A percentile compares a stretch with the other conserved stretches of the same genome.
Conservation (phyloP, 1,140 invertebrate genomes). For the Helicoverpa armigera region DNA sequence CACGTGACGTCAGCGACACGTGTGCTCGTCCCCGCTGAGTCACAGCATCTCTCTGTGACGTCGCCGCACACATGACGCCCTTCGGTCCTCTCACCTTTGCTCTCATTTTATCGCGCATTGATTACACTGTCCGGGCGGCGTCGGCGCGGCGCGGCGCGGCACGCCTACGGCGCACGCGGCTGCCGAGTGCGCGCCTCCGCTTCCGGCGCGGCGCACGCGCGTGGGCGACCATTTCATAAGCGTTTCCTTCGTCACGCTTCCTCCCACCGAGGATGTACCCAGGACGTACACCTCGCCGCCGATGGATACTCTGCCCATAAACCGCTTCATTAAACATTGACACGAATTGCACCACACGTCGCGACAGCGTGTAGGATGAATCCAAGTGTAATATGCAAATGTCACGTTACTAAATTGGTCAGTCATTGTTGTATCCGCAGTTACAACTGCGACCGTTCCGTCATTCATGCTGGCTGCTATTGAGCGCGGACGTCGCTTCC, state of each 20-base stretch:
- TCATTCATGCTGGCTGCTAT: conserved; percentile 58
- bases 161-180: conserved; percentile 56
- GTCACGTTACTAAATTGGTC: conserved; percentile 60
- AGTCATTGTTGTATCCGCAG: conserved; percentile 59
- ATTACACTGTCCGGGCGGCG: conserved; percentile 43
- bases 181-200: conserved; percentile 70
- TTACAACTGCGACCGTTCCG: conserved; percentile 51
- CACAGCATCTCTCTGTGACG: conserved; percentile 74
- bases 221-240: conserved; percentile 78
- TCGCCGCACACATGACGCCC: conserved; percentile 63
- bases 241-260: conserved; percentile 74
- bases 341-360: conserved; percentile 51
- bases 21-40: conserved; percentile 69
- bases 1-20: conserved; percentile 74
- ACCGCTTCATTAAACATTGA: conserved; percentile 48
- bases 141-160: conserved; percentile 57
- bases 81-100: conserved; percentile 62
- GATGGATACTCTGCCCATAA: conserved; percentile 44
- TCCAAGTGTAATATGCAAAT: conserved; percentile 62
- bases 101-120: conserved; percentile 53
- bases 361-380: conserved; percentile 55
- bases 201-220: conserved; percentile 70
- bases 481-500: conserved; percentile 53
- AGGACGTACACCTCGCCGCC: conserved; percentile 37
- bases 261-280: conserved; percentile 65